Evolutionary conservation across 2,113 vertebrate genomes (phyloP).

Genomic region (Macquaria ambigua): DNA sequence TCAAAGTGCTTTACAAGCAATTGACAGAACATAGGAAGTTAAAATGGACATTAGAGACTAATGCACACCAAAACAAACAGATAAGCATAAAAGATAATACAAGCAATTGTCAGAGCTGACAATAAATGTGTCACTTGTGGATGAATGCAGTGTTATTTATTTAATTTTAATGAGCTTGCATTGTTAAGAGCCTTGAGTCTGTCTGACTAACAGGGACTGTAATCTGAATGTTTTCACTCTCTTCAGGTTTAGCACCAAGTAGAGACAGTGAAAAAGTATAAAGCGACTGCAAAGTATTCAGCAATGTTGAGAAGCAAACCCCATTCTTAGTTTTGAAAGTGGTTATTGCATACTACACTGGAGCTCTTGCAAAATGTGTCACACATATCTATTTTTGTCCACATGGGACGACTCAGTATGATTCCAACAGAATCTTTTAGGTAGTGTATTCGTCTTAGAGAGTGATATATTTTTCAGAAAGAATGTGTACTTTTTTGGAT

Average conservation of each 20-base stretch:
- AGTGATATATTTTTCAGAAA: not conserved
- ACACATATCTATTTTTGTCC: constrained; percentile 23
- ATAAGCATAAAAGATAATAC: too few relatives aligned
- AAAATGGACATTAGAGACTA: too few relatives aligned
- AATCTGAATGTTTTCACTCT: not conserved
- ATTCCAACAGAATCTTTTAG: not conserved
- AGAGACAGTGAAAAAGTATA: not conserved
- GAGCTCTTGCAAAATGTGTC: constrained; percentile 34
- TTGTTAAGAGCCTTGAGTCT: not conserved
- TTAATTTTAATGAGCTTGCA: constrained; percentile 23
- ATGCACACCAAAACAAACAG: too few relatives aligned
- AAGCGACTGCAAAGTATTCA: not conserved
- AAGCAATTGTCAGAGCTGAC: not conserved
- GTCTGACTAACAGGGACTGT: constrained; percentile 1
- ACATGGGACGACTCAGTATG: not conserved
- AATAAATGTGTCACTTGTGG: not conserved
- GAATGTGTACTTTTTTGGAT: not conserved
- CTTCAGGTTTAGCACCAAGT: not conserved
- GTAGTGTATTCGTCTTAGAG: not conserved
- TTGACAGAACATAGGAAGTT: too few relatives aligned
- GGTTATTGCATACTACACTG: constrained; percentile 7
- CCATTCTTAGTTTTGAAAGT: constrained; percentile 10
- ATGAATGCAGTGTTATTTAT: not conserved
- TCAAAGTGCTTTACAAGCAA: too few relatives aligned
- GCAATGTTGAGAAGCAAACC: constrained; percentile 4